Evolutionary conservation across 30 jellyfish, hydroid and myxozoan genomes (phyloP), one percentile per base, ranked within the genome.

Genomic region (Catostylus mosaicus): DNA sequence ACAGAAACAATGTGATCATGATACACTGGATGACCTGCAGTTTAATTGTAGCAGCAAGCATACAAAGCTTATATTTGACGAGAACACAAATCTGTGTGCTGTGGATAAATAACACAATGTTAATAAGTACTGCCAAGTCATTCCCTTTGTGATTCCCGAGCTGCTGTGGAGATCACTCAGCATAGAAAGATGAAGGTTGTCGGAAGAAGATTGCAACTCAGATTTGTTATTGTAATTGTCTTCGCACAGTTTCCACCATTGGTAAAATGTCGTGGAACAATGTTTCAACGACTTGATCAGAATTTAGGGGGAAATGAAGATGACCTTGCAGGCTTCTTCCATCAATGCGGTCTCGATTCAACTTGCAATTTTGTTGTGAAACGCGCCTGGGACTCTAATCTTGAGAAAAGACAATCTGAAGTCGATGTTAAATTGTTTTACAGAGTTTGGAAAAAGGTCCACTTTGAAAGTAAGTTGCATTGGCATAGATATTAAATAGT

Each of bases 321-420:
- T 19, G 9, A 38, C 8, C 23, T 20, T 33, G 67, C n/a, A 19
- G 20, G 34, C 6, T 14, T 4, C 12, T 69, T 40, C 36, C 82
- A 69, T 24, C 23, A 26, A 29, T 69, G 82, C 36, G 38, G 63
- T 37, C 31, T 69, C 12, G 63, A 69, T 6, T 7, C 31, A 27
- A 47, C 4, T 18, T 69, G 82, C 66, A 69, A 69, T 18, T 69
- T 19, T 69, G 45, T 69, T 20, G 82, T 69, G 19, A 69, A 69
- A 37, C 0, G 24, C 6, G 9, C 33, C 26, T 0, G 23, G 34
- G 38, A 69, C 18, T 29, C 46, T 3, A 36, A 24, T 27, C 30
- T 69, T n/a, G 82, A 69, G 40, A 38, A 34, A 33, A 69, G 34
- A 38, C 24, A 36, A 29, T 34, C 82, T 1, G 29, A 34, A 14